These are phyloP conservation scores for Epistrophe grossulariae DNA, from an alignment of 2,888 invertebrate species.

Conservation along the genomic window DNA sequence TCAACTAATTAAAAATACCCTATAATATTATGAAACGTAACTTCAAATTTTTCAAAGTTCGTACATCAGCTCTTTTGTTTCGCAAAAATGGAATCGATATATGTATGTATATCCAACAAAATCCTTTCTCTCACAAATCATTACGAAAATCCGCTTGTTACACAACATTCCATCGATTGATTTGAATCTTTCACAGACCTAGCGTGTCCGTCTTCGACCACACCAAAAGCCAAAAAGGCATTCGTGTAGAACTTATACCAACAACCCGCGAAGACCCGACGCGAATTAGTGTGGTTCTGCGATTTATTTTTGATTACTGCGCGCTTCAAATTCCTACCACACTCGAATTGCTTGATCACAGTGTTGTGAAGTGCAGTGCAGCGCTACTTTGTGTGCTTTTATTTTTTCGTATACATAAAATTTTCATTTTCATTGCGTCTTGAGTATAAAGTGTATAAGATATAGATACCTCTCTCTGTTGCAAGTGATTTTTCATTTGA, in stretches of 20 bases:
- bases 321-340: slow-evolving; percentile 69
- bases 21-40: background rate
- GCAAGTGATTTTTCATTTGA: slow-evolving; percentile 71
- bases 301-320: slow-evolving; percentile 56
- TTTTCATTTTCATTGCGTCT: slow-evolving; percentile 44
- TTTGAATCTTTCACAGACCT: slow-evolving; percentile 28
- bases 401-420: slow-evolving; percentile 47
- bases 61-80: slow-evolving; percentile 54
- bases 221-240: slow-evolving; percentile 27
- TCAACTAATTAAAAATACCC: background rate
- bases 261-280: slow-evolving; percentile 39
- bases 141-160: slow-evolving; percentile 27
- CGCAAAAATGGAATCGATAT: background rate
- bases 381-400: slow-evolving; percentile 42
- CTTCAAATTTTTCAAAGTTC: slow-evolving; percentile 24
- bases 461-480: background rate
- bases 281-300: slow-evolving; percentile 52
- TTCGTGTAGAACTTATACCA: slow-evolving; percentile 46
- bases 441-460: slow-evolving; percentile 40
- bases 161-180: slow-evolving; percentile 42
- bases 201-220: slow-evolving; percentile 39
- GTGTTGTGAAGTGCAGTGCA: background rate
- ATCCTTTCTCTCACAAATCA: slow-evolving; percentile 10
- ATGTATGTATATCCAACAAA: background rate
- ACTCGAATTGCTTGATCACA: slow-evolving; percentile 56